phyloP scores from a whole-genome alignment of 1,140 invertebrate species.

The Contarinia nasturtii region DNA sequence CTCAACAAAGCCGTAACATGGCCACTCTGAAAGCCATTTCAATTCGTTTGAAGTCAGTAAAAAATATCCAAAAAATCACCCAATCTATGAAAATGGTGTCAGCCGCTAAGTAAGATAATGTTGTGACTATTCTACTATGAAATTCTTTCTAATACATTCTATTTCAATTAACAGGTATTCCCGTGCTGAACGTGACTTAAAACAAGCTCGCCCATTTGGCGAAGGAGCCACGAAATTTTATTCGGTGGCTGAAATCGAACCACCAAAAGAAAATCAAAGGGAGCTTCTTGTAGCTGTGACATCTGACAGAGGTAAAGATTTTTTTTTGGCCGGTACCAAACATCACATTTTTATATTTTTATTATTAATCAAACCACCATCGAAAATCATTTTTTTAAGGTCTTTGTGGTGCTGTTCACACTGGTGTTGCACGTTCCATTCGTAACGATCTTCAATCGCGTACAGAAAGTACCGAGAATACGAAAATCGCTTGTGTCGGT shows the following conservation, averaged over 20 bases:
- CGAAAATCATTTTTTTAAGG: conserved; percentile 38
- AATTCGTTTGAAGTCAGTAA: conserved; percentile 91
- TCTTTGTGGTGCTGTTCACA: conserved; percentile 91
- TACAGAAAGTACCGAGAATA: conserved; percentile 38
- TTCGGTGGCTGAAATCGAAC: conserved; percentile 60
- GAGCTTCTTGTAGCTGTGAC: conserved; percentile 84
- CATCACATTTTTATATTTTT: too few relatives aligned
- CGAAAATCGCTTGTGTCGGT: conserved; percentile 83
- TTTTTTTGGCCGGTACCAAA: too few relatives aligned
- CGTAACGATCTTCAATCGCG: conserved; percentile 36
- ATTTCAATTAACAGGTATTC: conserved; percentile 41
- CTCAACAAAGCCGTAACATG: conserved; percentile 68
- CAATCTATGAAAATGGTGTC: conserved; percentile 99
- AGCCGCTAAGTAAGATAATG: conserved; percentile 43
- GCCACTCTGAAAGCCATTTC: conserved; percentile 91
- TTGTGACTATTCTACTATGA: too few relatives aligned
- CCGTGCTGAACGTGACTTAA: conserved; percentile 86
- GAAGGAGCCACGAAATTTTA: conserved; percentile 75
- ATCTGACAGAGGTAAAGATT: conserved; percentile 81
- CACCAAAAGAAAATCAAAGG: conserved; percentile 39
- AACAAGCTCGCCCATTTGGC: conserved; percentile 76
- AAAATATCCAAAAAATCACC: conserved; percentile 99
- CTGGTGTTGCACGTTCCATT: conserved; percentile 70
- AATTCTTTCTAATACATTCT: background rate
- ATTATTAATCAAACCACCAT: too few relatives aligned